Evolutionary conservation across 2,888 invertebrate species (phyloP).

Genomic region (Epirrita christyi): DNA sequence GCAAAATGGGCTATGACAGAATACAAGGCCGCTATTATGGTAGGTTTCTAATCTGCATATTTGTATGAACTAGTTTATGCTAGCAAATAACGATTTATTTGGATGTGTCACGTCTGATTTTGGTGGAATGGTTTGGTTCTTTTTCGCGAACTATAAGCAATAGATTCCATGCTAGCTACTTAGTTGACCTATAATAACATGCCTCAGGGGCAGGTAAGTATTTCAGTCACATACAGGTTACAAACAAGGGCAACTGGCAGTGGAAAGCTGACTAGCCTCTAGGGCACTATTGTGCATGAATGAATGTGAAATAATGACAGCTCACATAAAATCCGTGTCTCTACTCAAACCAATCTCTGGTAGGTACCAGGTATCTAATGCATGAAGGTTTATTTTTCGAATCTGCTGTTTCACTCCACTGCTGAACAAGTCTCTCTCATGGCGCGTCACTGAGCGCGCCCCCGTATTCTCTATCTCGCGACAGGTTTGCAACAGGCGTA

Average conservation of each 20-base stretch:
- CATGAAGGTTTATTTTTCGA: too few relatives aligned
- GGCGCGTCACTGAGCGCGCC: too few relatives aligned
- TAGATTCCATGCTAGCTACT: neutral
- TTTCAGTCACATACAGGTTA: slow-evolving; percentile 20
- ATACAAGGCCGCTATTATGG: slow-evolving; percentile 31
- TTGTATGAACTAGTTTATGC: slow-evolving; percentile 33
- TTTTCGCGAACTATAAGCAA: neutral
- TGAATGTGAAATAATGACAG: too few relatives aligned
- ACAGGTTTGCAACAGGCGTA: too few relatives aligned
- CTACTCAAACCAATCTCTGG: too few relatives aligned
- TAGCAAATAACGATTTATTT: slow-evolving; percentile 15
- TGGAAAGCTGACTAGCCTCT: slow-evolving; percentile 41
- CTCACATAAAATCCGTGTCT: too few relatives aligned
- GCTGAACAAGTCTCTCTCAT: too few relatives aligned
- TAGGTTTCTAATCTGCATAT: slow-evolving; percentile 32
- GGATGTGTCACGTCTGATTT: slow-evolving; percentile 4
- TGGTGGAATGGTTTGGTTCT: slow-evolving; percentile 5
- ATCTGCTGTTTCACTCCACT: too few relatives aligned
- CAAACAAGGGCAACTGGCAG: slow-evolving; percentile 31
- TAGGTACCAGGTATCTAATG: too few relatives aligned
- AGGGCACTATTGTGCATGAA: slow-evolving; percentile 43
- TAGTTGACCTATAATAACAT: slow-evolving; percentile 6
- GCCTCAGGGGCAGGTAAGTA: slow-evolving; percentile 6
- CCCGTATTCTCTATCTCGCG: too few relatives aligned
- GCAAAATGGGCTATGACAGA: slow-evolving; percentile 33